phyloP scores from a whole-genome alignment of 2,797 vertebrate genomes.

The Ambastaia sidthimunki region DNA sequence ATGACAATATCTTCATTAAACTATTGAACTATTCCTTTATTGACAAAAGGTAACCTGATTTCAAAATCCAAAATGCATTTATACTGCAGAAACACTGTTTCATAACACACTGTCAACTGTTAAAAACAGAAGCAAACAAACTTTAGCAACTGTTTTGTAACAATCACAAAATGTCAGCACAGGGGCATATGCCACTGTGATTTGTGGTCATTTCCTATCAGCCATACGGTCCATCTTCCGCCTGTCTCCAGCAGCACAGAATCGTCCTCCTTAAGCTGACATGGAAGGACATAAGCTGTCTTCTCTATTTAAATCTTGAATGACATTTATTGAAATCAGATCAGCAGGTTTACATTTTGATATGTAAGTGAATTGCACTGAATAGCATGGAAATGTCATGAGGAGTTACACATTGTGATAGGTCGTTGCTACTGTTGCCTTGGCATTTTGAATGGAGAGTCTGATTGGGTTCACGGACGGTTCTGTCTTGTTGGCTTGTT shows the following conservation, averaged over 20 bases:
- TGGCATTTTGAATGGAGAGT: constrained; percentile 75
- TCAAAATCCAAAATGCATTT: not conserved
- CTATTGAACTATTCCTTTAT: not conserved
- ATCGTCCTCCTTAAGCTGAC: constrained; percentile 13
- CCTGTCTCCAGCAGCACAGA: constrained; percentile 9
- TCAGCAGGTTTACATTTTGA: constrained; percentile 76
- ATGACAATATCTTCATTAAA: no score
- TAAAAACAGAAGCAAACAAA: constrained; percentile 9
- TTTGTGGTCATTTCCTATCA: constrained; percentile 5
- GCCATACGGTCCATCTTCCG: not conserved
- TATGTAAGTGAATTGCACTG: constrained; percentile 75
- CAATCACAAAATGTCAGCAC: not conserved
- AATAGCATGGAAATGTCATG: constrained; percentile 80
- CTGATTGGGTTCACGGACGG: constrained; percentile 75
- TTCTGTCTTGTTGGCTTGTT: constrained; percentile 43
- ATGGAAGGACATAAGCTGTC: constrained; percentile 52
- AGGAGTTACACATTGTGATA: constrained; percentile 73
- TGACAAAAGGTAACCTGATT: not conserved
- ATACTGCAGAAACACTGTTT: not conserved
- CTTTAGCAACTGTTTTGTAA: constrained; percentile 1
- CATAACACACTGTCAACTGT: not conserved
- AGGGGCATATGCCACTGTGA: not conserved
- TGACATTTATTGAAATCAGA: constrained; percentile 82
- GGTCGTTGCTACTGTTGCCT: constrained; percentile 62
- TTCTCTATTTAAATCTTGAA: constrained; percentile 70